Percentiles rank a stretch among this genome's conserved stretches.
These are phyloP conservation scores for Lethenteron camtschaticum DNA, from an alignment of 2,113 vertebrate genomes.

Conservation along the genomic window DNA sequence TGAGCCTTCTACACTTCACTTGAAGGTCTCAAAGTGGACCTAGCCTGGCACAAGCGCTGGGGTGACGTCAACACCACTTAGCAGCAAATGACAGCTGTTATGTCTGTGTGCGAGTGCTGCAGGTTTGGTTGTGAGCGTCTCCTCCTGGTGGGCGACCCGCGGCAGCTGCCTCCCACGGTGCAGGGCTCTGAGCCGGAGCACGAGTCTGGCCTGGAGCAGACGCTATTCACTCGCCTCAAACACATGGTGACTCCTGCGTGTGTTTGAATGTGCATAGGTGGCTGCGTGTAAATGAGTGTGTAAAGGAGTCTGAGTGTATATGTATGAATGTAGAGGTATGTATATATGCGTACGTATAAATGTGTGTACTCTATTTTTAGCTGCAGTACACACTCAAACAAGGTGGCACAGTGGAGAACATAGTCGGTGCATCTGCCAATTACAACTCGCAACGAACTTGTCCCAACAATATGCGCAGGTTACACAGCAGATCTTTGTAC, in stretches of 20 bases:
- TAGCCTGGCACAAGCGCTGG: too few species aligned
- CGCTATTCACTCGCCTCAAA: slow-evolving; percentile 35
- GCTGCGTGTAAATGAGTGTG: background rate
- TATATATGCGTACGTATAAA: background rate
- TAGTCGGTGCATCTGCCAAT: background rate
- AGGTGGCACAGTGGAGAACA: background rate
- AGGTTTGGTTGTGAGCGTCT: slow-evolving; percentile 45
- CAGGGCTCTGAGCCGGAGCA: slow-evolving; percentile 37
- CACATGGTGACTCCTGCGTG: slow-evolving; percentile 24
- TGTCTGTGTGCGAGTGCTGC: background rate
- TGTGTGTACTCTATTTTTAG: background rate
- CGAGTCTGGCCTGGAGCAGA: slow-evolving; percentile 32
- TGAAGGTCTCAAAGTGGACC: too few species aligned
- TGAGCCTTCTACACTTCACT: too few species aligned
- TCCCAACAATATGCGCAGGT: too few species aligned
- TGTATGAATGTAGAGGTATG: slow-evolving; percentile 5
- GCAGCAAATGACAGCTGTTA: too few species aligned
- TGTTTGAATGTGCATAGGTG: background rate
- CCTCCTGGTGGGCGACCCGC: slow-evolving; percentile 39
- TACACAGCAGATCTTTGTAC: background rate
- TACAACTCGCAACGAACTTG: background rate
- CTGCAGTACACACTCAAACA: background rate
- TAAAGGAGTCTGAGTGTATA: background rate
- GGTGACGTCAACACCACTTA: too few species aligned
- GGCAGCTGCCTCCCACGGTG: slow-evolving; percentile 33